phyloP scores from a whole-genome alignment of 2,113 vertebrate genomes.

The Myrmophylax atrothorax region DNA sequence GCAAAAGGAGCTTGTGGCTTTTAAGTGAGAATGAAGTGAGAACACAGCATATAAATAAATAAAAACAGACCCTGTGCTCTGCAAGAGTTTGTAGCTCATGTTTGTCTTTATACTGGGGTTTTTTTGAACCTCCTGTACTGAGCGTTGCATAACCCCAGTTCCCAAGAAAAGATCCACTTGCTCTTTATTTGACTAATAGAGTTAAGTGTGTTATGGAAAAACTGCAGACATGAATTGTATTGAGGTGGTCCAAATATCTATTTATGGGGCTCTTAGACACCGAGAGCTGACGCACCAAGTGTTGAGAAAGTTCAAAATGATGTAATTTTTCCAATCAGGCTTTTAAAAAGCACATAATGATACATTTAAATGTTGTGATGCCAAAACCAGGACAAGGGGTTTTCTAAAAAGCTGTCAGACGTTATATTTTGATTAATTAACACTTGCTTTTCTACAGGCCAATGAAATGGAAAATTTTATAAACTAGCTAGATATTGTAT shows the following conservation, averaged over 20 bases:
- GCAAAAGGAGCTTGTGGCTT: background rate
- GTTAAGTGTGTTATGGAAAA: constrained; percentile 51
- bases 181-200: constrained; percentile 28
- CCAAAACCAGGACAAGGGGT: background rate
- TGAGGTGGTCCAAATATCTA: constrained; percentile 55
- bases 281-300: constrained; percentile 14
- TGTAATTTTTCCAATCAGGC: constrained; percentile 53
- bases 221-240: constrained; percentile 1
- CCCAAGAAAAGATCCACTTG: constrained; percentile 30
- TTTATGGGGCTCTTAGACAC: constrained; percentile 44
- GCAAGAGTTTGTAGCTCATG: background rate
- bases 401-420: background rate
- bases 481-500: background rate
- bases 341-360: constrained; percentile 17
- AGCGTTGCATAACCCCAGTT: constrained; percentile 27
- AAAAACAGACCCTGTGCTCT: background rate
- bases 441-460: background rate
- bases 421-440: background rate
- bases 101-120: constrained; percentile 2
- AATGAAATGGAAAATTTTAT: background rate
- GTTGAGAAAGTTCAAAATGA: constrained; percentile 51
- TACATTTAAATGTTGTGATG: constrained; percentile 1
- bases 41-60: background rate
- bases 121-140: constrained; percentile 1
- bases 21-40: background rate